These are phyloP conservation scores for Tragelaphus scriptus DNA, from an alignment of 2,113 vertebrate genomes.

Conservation along the genomic window DNA sequence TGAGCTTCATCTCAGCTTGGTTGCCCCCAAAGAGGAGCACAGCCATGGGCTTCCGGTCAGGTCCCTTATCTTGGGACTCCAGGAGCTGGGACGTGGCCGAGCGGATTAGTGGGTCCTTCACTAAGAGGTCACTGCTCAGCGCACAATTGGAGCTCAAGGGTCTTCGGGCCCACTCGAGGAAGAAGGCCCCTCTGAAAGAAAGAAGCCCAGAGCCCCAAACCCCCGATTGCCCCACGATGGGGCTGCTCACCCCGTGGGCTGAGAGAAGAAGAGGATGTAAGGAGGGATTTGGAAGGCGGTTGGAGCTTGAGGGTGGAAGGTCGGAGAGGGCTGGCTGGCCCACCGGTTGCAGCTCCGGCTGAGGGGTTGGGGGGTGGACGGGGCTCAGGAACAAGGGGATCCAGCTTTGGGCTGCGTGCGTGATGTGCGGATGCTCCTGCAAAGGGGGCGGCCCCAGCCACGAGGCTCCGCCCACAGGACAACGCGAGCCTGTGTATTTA, in stretches of 20 bases:
- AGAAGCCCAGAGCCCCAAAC: background rate
- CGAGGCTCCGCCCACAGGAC: accelerated
- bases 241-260: background rate
- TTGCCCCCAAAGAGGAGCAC: background rate
- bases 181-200: background rate
- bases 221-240: accelerated
- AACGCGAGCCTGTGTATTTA: accelerated
- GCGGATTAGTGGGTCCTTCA: too few relatives aligned
- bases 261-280: background rate
- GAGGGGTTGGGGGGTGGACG: accelerated
- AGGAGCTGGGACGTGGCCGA: background rate
- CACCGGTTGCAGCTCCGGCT: accelerated
- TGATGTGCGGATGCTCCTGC: accelerated
- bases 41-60: accelerated
- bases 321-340: accelerated
- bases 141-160: accelerated
- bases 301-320: background rate
- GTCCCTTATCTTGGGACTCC: too few relatives aligned
- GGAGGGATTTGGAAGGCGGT: accelerated
- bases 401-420: accelerated
- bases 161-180: background rate
- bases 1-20: background rate
- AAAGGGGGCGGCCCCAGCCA: accelerated
- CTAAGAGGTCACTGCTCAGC: background rate
- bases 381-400: background rate